Evolutionary conservation across 2,888 invertebrate species (phyloP).

Genomic region (Machimus rusticus): DNA sequence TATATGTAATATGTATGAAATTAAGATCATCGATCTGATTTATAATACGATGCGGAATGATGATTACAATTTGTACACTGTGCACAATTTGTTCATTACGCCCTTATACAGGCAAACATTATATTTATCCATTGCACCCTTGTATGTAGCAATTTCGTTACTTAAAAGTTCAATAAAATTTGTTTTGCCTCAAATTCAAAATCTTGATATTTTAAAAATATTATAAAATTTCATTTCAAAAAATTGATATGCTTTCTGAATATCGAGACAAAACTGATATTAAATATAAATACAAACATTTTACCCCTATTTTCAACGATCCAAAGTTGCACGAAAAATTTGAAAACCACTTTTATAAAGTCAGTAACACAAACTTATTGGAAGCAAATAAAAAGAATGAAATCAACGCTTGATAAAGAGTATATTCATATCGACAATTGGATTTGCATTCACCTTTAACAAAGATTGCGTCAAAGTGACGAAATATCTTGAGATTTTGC

Average conservation of each 20-base stretch:
- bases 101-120: no score
- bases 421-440: conserved; percentile 32
- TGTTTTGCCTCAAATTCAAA: neutral
- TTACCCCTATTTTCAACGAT: neutral
- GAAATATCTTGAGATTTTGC: conserved; percentile 2
- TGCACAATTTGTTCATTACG: no score
- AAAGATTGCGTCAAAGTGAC: neutral
- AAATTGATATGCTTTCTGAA: neutral
- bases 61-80: no score
- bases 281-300: neutral
- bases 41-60: no score
- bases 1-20: no score
- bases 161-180: no score
- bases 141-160: no score
- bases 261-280: neutral
- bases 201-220: neutral
- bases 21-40: no score
- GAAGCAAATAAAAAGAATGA: conserved; percentile 12
- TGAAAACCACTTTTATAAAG: neutral
- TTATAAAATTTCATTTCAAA: neutral
- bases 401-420: conserved; percentile 16
- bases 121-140: no score
- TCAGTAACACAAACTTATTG: neutral
- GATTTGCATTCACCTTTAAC: conserved; percentile 29
- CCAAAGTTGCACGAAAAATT: neutral